phyloP scores from a whole-genome alignment of 2,113 vertebrate species.

The Hippopotamus amphibius region DNA sequence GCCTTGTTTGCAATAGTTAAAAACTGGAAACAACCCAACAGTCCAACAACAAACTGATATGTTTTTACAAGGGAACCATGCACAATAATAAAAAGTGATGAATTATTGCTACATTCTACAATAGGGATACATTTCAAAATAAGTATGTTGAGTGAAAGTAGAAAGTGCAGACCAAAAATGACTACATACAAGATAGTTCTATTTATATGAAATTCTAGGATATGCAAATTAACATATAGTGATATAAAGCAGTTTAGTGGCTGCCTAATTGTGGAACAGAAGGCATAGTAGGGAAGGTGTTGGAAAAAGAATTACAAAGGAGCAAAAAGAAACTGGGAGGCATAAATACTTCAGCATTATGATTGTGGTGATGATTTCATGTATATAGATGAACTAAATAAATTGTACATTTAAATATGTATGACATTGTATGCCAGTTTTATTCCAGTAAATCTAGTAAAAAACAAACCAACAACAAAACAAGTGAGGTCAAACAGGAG shows the following conservation, averaged over 20 bases:
- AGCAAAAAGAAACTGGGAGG: not conserved
- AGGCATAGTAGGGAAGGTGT: rapidly evolving
- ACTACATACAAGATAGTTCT: not conserved
- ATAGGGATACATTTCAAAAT: not conserved
- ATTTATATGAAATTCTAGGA: not conserved
- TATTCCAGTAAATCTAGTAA: not conserved
- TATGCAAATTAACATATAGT: not conserved
- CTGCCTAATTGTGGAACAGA: not conserved
- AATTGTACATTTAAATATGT: not conserved
- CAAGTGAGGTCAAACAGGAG: not conserved
- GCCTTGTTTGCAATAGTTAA: not conserved
- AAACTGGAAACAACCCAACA: not conserved
- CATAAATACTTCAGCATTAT: not conserved
- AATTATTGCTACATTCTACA: not conserved
- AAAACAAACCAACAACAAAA: not conserved
- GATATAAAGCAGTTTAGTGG: not conserved
- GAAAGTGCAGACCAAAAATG: not conserved
- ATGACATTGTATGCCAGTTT: not conserved
- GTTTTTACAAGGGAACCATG: not conserved
- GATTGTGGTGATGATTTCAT: not conserved
- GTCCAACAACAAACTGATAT: not conserved
- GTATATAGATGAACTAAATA: not conserved
- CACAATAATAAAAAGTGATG: not conserved
- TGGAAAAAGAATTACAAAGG: not conserved
- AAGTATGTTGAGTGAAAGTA: not conserved